A percentile compares a stretch with the other conserved stretches of the same genome.
phyloP scores from a whole-genome alignment of 1,140 invertebrate genomes.

The Probaryconus sp. region DNA sequence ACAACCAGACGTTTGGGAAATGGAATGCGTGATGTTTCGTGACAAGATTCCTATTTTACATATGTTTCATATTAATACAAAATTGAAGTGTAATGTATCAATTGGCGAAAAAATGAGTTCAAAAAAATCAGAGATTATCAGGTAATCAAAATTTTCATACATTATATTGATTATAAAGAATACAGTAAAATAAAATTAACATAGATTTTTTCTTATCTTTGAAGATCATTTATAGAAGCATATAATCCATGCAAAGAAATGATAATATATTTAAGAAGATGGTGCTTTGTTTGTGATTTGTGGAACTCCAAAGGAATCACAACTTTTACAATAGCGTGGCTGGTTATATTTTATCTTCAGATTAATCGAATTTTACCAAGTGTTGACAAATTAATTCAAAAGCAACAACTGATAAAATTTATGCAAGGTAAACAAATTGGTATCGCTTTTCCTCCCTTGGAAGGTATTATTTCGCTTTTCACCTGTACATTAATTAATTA shows the following conservation, averaged over 20 bases:
- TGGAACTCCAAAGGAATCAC: slow-evolving; percentile 50
- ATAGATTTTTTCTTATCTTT: too few species aligned
- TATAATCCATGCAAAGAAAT: slow-evolving; percentile 68
- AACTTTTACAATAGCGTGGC: slow-evolving; percentile 64
- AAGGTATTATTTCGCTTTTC: neutral
- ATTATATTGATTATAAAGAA: too few species aligned
- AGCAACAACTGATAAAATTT: slow-evolving; percentile 5
- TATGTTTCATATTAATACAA: slow-evolving; percentile 73
- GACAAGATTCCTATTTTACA: slow-evolving; percentile 78
- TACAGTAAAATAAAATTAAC: too few species aligned
- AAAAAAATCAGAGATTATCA: slow-evolving; percentile 77
- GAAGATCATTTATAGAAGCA: slow-evolving; percentile 69
- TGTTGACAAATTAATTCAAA: slow-evolving; percentile 27
- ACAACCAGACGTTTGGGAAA: slow-evolving; percentile 49
- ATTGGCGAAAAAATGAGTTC: slow-evolving; percentile 79
- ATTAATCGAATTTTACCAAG: slow-evolving; percentile 26
- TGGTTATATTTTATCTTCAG: slow-evolving; percentile 69
- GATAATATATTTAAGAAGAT: slow-evolving; percentile 78
- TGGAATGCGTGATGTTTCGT: slow-evolving; percentile 43
- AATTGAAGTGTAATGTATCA: slow-evolving; percentile 78
- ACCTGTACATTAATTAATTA: too few species aligned
- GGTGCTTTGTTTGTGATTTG: slow-evolving; percentile 67
- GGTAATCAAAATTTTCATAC: slow-evolving; percentile 48
- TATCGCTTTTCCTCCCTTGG: slow-evolving; percentile 7
- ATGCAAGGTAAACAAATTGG: slow-evolving; percentile 22